phyloP scores from a whole-genome alignment of 2,797 vertebrate species.

The Lophotriccus pileatus region DNA sequence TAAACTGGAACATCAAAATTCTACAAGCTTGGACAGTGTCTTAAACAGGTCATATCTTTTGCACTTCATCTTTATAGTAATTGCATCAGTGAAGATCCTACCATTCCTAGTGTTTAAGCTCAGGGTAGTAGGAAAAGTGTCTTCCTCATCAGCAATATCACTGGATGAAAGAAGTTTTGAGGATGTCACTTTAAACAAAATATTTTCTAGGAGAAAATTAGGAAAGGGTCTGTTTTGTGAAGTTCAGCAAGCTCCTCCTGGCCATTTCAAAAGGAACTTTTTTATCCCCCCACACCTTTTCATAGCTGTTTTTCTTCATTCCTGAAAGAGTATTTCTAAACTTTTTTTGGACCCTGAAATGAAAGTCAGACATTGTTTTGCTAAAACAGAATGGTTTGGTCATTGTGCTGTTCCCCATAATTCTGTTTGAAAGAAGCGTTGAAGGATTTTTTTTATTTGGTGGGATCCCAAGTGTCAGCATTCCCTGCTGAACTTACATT shows the following conservation, averaged over 20 bases:
- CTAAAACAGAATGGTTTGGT: neutral
- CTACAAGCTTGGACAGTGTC: neutral
- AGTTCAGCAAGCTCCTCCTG: neutral
- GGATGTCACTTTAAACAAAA: neutral
- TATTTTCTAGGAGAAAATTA: neutral
- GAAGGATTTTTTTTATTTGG: neutral
- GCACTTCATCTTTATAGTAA: neutral
- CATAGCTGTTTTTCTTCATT: neutral
- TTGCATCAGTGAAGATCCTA: neutral
- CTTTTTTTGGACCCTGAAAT: neutral
- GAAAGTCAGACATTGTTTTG: neutral
- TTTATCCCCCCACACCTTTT: rapidly evolving
- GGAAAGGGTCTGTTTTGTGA: neutral
- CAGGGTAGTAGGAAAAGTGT: neutral
- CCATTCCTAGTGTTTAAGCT: neutral
- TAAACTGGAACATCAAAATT: neutral
- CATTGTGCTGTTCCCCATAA: neutral
- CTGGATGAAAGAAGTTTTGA: neutral
- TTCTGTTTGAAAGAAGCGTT: neutral
- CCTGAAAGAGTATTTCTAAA: neutral
- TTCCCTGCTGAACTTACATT: neutral
- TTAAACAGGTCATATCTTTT: neutral
- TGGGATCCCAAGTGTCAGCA: neutral
- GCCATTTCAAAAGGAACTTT: neutral
- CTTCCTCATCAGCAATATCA: neutral